Percentiles rank a stretch among this genome's conserved stretches.
Evolutionary conservation across 2,888 invertebrate species (phyloP).

Genomic region (Synergus laeviventris): DNA sequence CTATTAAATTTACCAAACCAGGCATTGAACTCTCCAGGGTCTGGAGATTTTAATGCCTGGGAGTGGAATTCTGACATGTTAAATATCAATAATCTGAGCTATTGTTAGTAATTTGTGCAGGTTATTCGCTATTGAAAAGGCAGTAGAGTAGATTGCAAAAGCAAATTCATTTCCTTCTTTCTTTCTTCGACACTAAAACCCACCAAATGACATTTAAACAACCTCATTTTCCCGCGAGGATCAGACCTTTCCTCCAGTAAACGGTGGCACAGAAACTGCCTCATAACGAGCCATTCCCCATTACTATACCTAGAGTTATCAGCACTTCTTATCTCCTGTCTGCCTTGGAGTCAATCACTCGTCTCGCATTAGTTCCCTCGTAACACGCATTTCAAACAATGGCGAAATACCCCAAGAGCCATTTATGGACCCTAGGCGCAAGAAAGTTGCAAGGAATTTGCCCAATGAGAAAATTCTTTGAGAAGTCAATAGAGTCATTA

Average conservation of each 20-base stretch:
- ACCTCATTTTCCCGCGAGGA: constrained; percentile 17
- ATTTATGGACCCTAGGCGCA: neutral
- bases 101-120: neutral
- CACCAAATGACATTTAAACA: constrained; percentile 11
- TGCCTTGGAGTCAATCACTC: constrained; percentile 38
- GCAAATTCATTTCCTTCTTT: constrained; percentile 2
- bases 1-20: neutral
- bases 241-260: constrained; percentile 10
- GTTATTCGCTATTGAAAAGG: neutral
- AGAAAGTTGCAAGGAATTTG: constrained; percentile 26
- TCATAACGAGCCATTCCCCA: constrained; percentile 43
- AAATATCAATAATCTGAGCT: neutral
- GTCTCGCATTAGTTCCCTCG: constrained; percentile 6
- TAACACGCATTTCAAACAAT: constrained; percentile 25
- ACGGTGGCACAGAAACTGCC: constrained; percentile 28
- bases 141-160: neutral
- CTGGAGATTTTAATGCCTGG: constrained; percentile 3
- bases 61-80: neutral
- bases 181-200: constrained; percentile 3
- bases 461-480: neutral
- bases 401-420: neutral
- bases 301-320: constrained; percentile 43
- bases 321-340: constrained; percentile 46
- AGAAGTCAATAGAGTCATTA: neutral
- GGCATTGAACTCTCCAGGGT: neutral